Evolutionary conservation across 1,140 invertebrate genomes (phyloP), one percentile per base, ranked within the genome.

Genomic region (Adoxophyes honmai): DNA sequence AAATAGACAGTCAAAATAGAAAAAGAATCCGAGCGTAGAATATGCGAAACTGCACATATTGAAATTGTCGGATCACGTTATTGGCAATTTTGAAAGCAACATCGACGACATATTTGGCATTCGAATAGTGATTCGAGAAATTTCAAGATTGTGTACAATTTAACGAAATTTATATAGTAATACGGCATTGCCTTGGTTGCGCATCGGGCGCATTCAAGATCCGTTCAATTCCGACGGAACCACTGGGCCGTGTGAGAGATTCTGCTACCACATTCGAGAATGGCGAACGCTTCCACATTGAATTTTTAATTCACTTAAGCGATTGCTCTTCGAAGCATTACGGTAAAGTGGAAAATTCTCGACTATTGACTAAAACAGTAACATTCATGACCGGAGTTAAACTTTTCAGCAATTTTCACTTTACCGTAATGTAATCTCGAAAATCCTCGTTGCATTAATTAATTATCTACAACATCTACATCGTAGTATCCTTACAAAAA

Each of bases 401-500:
- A 65, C 57, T 56, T 60, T 63, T 57, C 62, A 60, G 56, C 68
- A 64, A 62, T 63, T 70, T 36, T 63, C 52, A 52, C 57, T 66
- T 67, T 68, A 60, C 64, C 60, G 68, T 57, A 56, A 42, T 70
- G 66, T 67, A 71, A 65, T 71, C 60, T 66, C 56, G 36, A 59
- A 28, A 28, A 63, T 59, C 57, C 53, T 59, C 63, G 59, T 63
- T 55, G 37, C 48, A 59, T 57, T 58, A 56, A 53, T 61, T 68
- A 71, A 70, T 63, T 69, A 75, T 71, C 73, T 77, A 79, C 74
- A 78, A 79, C 78, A 78, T 74, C 78, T 86, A 86, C 42, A 48
- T 48, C 42, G 42, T 48, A 48, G 21, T 48, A 48, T 48, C n/a
- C 77, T 64, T 78, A 82, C 75, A 81, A 79, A 70, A 83, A 86